Conservation (phyloP, 2,888 invertebrate species). For the Hanleya hanleyi region DNA sequence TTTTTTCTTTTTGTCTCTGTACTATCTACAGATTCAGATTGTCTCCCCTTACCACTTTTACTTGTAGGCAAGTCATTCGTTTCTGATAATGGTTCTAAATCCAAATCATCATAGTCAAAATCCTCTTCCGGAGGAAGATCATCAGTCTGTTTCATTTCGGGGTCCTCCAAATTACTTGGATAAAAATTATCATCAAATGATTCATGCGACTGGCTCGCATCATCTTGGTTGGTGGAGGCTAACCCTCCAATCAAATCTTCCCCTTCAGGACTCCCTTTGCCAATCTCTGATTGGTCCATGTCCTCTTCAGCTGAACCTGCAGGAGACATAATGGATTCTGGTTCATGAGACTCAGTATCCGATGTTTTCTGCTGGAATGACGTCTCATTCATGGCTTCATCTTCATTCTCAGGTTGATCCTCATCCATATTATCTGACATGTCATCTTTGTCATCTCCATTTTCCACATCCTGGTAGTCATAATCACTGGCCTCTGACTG, state of each 20-base stretch:
- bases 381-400: background rate
- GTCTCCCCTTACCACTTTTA: too few species aligned
- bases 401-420: background rate
- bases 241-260: slow-evolving; percentile 37
- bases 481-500: background rate
- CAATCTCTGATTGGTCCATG: slow-evolving; percentile 34
- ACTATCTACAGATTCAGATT: too few species aligned
- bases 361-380: too few species aligned
- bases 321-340: background rate
- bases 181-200: too few species aligned
- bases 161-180: background rate
- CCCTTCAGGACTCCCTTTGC: slow-evolving; percentile 32
- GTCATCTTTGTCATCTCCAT: slow-evolving; percentile 13
- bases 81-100: background rate
- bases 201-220: background rate
- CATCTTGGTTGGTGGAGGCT: background rate
- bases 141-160: background rate
- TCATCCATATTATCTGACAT: background rate
- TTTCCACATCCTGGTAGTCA: slow-evolving; percentile 16
- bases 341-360: background rate
- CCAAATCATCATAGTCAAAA: slow-evolving; percentile 4
- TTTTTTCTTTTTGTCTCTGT: too few species aligned
- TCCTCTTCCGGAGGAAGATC: background rate
- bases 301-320: slow-evolving; percentile 39
- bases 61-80: too few species aligned